phyloP scores from a whole-genome alignment of 2,113 vertebrate species.

The Limnothrissa miodon region DNA sequence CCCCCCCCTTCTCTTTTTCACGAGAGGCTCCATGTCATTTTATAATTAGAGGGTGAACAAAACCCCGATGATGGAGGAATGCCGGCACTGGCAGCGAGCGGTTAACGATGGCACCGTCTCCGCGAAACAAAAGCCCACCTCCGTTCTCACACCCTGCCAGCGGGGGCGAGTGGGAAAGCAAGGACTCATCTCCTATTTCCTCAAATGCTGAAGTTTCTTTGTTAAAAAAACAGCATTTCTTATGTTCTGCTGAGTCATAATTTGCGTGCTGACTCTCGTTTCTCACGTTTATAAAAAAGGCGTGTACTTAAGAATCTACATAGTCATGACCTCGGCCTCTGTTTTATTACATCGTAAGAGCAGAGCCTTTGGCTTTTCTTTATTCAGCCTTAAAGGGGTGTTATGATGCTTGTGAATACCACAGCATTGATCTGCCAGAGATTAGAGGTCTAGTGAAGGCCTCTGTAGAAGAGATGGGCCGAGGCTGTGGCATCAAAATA shows the following conservation, averaged over 20 bases:
- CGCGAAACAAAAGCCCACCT: neutral
- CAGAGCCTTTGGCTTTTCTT: neutral
- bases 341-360: neutral
- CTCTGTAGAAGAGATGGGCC: neutral
- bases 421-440: neutral
- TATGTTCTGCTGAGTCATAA: neutral
- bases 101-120: neutral
- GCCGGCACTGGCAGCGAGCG: neutral
- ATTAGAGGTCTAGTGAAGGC: neutral
- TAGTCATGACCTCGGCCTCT: neutral
- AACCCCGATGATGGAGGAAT: neutral
- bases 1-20: neutral
- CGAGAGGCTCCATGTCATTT: neutral
- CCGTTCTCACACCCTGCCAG: neutral
- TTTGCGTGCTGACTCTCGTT: neutral
- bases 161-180: neutral
- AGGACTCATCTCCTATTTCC: neutral
- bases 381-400: neutral
- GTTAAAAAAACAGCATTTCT: neutral
- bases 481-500: neutral
- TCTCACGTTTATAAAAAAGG: neutral
- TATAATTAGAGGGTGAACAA: slow-evolving; percentile 3
- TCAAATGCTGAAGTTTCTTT: neutral
- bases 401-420: neutral
- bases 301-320: neutral